Evolutionary conservation across 2,113 vertebrate species (phyloP).

Genomic region (Paracanthobrama guichenoti): DNA sequence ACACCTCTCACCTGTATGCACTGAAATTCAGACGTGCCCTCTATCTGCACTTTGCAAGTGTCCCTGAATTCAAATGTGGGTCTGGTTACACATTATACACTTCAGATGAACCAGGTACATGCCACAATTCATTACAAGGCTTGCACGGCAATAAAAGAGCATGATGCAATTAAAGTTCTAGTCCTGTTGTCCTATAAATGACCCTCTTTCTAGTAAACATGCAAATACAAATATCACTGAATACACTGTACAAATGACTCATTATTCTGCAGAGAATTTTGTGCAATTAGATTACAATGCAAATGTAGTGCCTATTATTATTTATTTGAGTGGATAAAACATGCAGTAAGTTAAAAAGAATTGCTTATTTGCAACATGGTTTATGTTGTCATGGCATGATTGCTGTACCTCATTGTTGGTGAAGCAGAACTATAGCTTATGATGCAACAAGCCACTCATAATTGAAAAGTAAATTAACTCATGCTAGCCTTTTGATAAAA

Average conservation of each 20-base stretch:
- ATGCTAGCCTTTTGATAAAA: neutral
- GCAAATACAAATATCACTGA: neutral
- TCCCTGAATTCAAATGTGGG: conserved; percentile 6
- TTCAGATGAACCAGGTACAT: conserved; percentile 14
- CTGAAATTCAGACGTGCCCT: neutral
- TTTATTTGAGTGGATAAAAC: neutral
- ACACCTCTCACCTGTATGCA: conserved; percentile 2
- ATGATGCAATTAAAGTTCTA: neutral
- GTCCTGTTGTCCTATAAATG: neutral
- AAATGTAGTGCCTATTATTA: neutral
- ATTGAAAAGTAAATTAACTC: no score
- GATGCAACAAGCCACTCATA: neutral
- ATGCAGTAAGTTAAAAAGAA: neutral
- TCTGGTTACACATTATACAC: conserved; percentile 9
- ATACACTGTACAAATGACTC: neutral
- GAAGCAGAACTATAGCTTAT: neutral
- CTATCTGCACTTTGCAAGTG: neutral
- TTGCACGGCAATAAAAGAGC: neutral
- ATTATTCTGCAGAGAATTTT: neutral
- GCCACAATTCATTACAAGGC: neutral
- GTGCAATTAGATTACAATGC: neutral
- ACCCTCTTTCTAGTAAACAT: neutral
- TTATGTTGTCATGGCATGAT: neutral
- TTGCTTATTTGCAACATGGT: neutral
- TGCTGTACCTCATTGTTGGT: neutral